A percentile compares a stretch with the other conserved stretches of the same genome.
These are phyloP conservation scores for Epiblema foenella DNA, from an alignment of 2,888 invertebrate species.

Conservation along the genomic window DNA sequence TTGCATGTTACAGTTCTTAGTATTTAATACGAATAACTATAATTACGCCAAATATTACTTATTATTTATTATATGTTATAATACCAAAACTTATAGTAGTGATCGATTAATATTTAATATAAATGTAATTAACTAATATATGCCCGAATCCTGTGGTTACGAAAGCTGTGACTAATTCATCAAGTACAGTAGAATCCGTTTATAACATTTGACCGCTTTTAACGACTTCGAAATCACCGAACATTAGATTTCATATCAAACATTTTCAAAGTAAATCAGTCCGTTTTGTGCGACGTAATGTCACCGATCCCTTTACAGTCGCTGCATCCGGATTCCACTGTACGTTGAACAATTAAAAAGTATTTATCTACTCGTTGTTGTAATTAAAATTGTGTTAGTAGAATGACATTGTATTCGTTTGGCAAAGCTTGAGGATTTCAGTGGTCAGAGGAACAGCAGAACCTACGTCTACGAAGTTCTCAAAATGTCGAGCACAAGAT, in stretches of 20 bases:
- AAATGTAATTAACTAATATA: slow-evolving; percentile 24
- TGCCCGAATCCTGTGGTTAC: slow-evolving; percentile 11
- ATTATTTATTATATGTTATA: slow-evolving; percentile 20
- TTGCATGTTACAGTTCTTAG: slow-evolving; percentile 34
- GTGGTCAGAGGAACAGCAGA: too few species aligned
- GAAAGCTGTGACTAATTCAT: neutral
- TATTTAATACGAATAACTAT: slow-evolving; percentile 40
- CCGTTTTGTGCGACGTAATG: too few species aligned
- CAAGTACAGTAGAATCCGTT: too few species aligned
- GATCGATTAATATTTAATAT: slow-evolving; percentile 35
- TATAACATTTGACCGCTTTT: too few species aligned
- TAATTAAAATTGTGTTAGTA: neutral
- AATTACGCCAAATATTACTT: slow-evolving; percentile 31
- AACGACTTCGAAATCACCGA: too few species aligned
- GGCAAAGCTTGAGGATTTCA: neutral
- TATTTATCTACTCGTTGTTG: too few species aligned
- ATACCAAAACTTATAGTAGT: slow-evolving; percentile 26
- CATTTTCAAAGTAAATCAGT: too few species aligned
- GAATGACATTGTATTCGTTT: neutral
- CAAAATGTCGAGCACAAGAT: too few species aligned
- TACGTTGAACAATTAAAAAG: neutral
- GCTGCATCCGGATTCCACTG: too few species aligned
- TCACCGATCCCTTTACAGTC: too few species aligned
- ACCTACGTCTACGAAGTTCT: too few species aligned
- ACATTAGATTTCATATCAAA: too few species aligned